These are phyloP conservation scores for Pecten maximus DNA, from an alignment of 2,888 invertebrate genomes.

Conservation along the genomic window DNA sequence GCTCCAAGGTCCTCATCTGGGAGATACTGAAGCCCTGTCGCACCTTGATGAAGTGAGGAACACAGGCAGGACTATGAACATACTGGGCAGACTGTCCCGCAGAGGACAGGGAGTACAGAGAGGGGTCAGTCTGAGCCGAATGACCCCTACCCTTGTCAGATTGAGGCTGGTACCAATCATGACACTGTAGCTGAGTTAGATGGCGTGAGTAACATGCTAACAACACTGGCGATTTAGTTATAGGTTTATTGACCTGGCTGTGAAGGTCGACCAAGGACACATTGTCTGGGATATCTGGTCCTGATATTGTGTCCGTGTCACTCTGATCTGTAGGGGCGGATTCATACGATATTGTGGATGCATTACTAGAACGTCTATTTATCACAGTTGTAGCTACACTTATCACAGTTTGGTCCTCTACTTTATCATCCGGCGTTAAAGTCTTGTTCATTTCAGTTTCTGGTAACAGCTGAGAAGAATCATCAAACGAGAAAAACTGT, in stretches of 20 bases:
- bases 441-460: background rate
- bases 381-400: slow-evolving; percentile 49
- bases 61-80: slow-evolving; percentile 68
- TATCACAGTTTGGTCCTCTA: slow-evolving; percentile 37
- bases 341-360: slow-evolving; percentile 72
- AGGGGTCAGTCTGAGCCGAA: slow-evolving; percentile 64
- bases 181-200: slow-evolving; percentile 88
- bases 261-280: slow-evolving; percentile 90
- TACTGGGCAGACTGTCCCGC: slow-evolving; percentile 71
- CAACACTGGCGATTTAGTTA: slow-evolving; percentile 94
- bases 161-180: slow-evolving; percentile 78
- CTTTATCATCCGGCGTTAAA: background rate
- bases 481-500: background rate
- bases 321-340: slow-evolving; percentile 84
- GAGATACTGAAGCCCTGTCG: slow-evolving; percentile 74
- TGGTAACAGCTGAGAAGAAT: background rate
- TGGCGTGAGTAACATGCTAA: slow-evolving; percentile 94
- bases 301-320: slow-evolving; percentile 87
- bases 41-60: slow-evolving; percentile 75
- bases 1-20: slow-evolving; percentile 64
- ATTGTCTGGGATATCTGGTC: slow-evolving; percentile 67
- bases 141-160: slow-evolving; percentile 61
- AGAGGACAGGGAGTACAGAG: slow-evolving; percentile 75
- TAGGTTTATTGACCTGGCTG: slow-evolving; percentile 95
- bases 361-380: slow-evolving; percentile 54